Percentiles rank a stretch among this genome's conserved stretches.
Evolutionary conservation across 2,113 vertebrate genomes (phyloP).

Genomic region (Baryphthengus martii): DNA sequence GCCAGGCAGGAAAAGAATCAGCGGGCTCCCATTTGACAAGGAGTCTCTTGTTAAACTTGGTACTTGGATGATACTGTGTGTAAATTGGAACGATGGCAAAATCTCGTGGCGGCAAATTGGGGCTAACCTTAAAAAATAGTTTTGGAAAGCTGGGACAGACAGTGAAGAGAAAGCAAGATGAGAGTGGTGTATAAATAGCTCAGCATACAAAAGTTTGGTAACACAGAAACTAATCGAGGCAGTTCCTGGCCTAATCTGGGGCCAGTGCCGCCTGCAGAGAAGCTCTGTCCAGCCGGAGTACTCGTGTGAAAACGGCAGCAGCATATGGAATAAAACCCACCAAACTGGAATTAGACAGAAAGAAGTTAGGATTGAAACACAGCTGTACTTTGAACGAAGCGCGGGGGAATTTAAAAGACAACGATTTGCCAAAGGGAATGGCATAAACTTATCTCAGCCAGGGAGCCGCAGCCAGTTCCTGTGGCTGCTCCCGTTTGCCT

Average conservation of each 20-base stretch:
- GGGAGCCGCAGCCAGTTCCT: conserved; percentile 47
- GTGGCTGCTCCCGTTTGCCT: not conserved
- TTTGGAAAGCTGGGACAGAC: not conserved
- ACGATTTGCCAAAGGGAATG: conserved; percentile 48
- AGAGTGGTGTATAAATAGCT: not conserved
- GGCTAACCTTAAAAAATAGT: not conserved
- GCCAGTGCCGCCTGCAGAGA: not conserved
- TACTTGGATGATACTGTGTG: not conserved
- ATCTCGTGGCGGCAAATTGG: not conserved
- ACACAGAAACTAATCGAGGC: not conserved
- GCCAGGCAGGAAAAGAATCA: not conserved
- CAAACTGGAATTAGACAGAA: conserved; percentile 30
- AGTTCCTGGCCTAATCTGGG: not conserved
- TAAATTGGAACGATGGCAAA: not conserved
- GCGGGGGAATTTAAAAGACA: conserved; percentile 26
- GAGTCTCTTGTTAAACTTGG: not conserved
- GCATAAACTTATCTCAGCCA: conserved; percentile 39
- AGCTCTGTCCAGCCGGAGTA: conserved; percentile 16
- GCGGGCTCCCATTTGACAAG: not conserved
- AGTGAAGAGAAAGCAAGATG: not conserved
- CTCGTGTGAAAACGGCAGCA: conserved; percentile 53
- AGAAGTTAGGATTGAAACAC: conserved; percentile 55
- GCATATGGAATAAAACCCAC: conserved; percentile 40
- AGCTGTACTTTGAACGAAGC: conserved; percentile 53
- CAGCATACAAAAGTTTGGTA: not conserved